Percentiles rank a stretch among this genome's conserved stretches.
Conservation (phyloP, 2,113 vertebrate species). For the Bungarus multicinctus region DNA sequence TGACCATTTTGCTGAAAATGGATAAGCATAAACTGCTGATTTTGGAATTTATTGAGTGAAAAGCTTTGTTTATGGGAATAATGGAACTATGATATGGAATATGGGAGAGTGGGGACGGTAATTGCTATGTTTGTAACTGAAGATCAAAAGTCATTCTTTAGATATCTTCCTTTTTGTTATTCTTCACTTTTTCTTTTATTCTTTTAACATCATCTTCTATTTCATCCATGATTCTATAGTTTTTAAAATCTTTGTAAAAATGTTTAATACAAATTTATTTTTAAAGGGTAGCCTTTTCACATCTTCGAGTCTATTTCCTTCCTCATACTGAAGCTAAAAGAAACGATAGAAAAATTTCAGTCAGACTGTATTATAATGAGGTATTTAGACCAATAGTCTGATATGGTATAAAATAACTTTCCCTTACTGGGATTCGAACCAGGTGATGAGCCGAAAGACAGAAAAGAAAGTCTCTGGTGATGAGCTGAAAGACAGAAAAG, state of each 20-base stretch:
- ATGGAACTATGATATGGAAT: background rate
- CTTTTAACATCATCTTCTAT: background rate
- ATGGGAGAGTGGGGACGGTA: background rate
- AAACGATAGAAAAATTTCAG: background rate
- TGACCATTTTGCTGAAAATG: background rate
- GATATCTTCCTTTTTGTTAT: background rate
- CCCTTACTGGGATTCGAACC: too few relatives aligned
- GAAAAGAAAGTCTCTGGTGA: too few relatives aligned
- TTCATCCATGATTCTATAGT: background rate
- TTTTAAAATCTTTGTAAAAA: background rate
- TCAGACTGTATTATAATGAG: background rate
- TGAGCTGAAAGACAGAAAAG: too few relatives aligned
- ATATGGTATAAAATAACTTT: background rate
- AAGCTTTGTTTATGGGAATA: background rate
- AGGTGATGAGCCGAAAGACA: too few relatives aligned
- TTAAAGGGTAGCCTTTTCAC: background rate
- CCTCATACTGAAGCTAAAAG: background rate
- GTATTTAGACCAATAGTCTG: background rate
- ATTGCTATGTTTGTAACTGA: background rate
- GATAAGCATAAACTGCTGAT: background rate
- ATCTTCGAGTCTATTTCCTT: too few relatives aligned
- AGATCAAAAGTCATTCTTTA: background rate
- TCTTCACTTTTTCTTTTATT: background rate
- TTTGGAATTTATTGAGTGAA: background rate
- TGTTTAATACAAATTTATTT: background rate